phyloP scores from a whole-genome alignment of 2,888 invertebrate genomes.

The Patella caerulea region DNA sequence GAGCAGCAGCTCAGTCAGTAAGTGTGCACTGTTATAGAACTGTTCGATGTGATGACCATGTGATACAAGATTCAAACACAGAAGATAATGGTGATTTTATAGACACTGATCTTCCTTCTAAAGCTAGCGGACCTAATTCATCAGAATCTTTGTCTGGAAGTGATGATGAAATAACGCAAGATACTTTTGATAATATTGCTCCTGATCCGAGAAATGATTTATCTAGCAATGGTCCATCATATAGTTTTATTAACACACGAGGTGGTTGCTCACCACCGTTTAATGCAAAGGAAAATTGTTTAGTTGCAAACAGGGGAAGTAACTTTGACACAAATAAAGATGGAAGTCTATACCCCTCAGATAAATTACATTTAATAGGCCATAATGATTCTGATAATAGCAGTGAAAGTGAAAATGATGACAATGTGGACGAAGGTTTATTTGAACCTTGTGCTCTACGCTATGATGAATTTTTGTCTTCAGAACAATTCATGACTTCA shows the following conservation, averaged over 20 bases:
- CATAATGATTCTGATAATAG: conserved; percentile 25
- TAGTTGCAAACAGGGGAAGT: neutral
- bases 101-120: conserved; percentile 64
- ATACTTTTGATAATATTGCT: neutral
- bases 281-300: neutral
- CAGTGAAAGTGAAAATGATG: conserved; percentile 43
- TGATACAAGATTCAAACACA: conserved; percentile 26
- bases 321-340: conserved; percentile 3
- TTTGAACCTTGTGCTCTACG: neutral
- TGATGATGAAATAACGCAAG: conserved; percentile 49
- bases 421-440: conserved; percentile 25
- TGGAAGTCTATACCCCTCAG: neutral
- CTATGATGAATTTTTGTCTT: no score
- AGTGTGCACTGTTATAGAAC: neutral
- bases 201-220: neutral
- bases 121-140: conserved; percentile 53
- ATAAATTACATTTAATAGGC: conserved; percentile 26
- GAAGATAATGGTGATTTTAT: conserved; percentile 68
- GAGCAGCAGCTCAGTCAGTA: neutral
- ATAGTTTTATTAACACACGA: neutral
- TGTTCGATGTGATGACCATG: conserved; percentile 1
- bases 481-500: neutral
- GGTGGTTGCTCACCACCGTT: neutral
- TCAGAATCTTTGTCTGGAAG: conserved; percentile 53
- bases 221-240: neutral